Percentiles rank a stretch among this genome's conserved stretches.
Evolutionary conservation across 2,113 vertebrate genomes (phyloP).

Genomic region (Cyprinus carpio): DNA sequence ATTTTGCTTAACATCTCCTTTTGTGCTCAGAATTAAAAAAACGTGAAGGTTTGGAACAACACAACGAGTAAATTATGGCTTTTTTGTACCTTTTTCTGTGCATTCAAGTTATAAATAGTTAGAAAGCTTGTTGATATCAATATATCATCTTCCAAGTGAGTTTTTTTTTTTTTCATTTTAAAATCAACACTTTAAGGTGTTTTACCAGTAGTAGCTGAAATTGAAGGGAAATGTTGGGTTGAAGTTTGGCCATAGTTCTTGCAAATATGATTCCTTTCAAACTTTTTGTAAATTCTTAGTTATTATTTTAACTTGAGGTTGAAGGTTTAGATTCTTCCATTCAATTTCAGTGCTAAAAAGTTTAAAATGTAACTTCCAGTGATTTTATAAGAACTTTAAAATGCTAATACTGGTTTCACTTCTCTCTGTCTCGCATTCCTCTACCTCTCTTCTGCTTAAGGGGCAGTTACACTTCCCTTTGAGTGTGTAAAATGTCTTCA

Average conservation of each 20-base stretch:
- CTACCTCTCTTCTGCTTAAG: not conserved
- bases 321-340: not conserved
- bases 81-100: too few relatives aligned
- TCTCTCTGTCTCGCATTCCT: not conserved
- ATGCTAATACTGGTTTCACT: not conserved
- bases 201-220: too few relatives aligned
- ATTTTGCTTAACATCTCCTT: not conserved
- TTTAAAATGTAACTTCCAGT: not conserved
- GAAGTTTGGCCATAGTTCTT: too few relatives aligned
- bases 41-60: not conserved
- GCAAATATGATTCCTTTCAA: too few relatives aligned
- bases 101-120: too few relatives aligned
- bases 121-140: too few relatives aligned
- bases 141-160: not conserved
- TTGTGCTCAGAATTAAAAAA: not conserved
- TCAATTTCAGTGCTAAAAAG: not conserved
- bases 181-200: too few relatives aligned
- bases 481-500: not conserved
- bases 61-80: not conserved
- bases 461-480: not conserved
- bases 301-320: not conserved
- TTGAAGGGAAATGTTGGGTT: too few relatives aligned
- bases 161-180: too few relatives aligned
- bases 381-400: not conserved
- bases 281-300: too few relatives aligned